These are phyloP conservation scores for Cylindroiulus punctatus DNA, from an alignment of 2,888 invertebrate genomes.

Conservation along the genomic window DNA sequence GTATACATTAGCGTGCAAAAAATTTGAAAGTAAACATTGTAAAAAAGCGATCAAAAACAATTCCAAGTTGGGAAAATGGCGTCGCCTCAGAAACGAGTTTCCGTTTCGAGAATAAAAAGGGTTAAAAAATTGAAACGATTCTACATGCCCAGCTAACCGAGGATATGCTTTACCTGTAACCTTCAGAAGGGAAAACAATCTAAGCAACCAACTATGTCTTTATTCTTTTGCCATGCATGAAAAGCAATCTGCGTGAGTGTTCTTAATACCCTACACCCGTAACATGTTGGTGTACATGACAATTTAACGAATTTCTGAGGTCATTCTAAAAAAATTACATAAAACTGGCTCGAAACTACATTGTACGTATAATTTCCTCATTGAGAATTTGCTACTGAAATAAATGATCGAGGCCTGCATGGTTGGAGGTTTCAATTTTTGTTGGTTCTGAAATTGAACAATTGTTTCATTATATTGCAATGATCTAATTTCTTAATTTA, in stretches of 20 bases:
- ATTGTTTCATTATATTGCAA: too few species aligned
- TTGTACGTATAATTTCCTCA: not conserved
- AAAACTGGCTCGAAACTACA: not conserved
- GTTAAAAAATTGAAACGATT: not conserved
- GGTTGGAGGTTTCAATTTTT: too few species aligned
- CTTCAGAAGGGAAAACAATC: not conserved
- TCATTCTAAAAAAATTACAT: not conserved
- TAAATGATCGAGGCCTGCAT: not conserved
- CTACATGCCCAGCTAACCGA: slow-evolving; percentile 2
- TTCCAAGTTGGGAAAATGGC: slow-evolving; percentile 10
- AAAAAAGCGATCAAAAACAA: not conserved
- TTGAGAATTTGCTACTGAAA: not conserved
- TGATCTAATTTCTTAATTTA: too few species aligned
- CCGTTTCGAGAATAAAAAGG: not conserved
- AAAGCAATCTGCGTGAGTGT: slow-evolving; percentile 7
- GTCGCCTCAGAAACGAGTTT: not conserved
- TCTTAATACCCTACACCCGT: not conserved
- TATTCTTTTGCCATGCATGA: slow-evolving; percentile 10
- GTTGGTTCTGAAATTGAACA: too few species aligned
- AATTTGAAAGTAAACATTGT: slow-evolving; percentile 8
- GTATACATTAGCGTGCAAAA: not conserved
- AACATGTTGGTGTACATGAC: not conserved
- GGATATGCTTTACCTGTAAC: slow-evolving; percentile 18
- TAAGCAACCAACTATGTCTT: not conserved
- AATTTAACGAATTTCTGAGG: not conserved